Evolutionary conservation across 37 sponge, comb jelly and placozoan species (phyloP), one percentile per base, ranked within the genome.

Genomic region (Aphrocallistes beatrix): DNA sequence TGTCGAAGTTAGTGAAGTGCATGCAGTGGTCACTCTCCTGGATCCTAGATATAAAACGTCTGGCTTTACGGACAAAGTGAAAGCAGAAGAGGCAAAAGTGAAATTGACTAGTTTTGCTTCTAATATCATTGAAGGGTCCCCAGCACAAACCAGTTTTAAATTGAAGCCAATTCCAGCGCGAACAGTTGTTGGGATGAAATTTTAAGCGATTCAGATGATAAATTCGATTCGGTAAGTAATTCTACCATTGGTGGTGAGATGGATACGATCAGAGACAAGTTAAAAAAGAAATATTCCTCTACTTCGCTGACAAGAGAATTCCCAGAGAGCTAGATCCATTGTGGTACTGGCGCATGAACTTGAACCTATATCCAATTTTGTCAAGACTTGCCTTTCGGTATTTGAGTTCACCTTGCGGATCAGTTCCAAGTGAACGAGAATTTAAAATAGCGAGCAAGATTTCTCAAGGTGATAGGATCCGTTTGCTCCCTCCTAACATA

Each of bases 11-110:
- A 60, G 21, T 30, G 75, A 60, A 19, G 75, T 19, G 75, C 75
- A 60, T 60, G 75, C 75, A 30, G 28, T 60, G 75, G 75, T 30
- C 21, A 60, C 75, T 60, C 75, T 60, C 3, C 75, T 60, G 75
- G 75, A 60, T 60, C 75, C 75, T 60, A 60, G 21, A 60, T 60
- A 60, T 60, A 19, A 60, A 60, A 60, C 25, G 75, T 25, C 6
- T 60, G 75, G 75, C 21, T 60, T 60, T 19, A 60, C n/a, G 75
- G 75, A 60, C 75, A 60, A 60, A 30, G 75, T 30, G 21, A 60
- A 60, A 60, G 8, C 21, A 60, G 75, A 60, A 60, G 75, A 19
- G 8, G 75, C 75, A 13, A 60, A 60, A 28, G 8, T 8, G 8
- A 60, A 60, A 60, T 60, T 60, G 34, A 30, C 34, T 13, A 60